A percentile compares a stretch with the other conserved stretches of the same genome.
Evolutionary conservation across 2,113 vertebrate species (phyloP).

Genomic region (Neolamprologus longior): DNA sequence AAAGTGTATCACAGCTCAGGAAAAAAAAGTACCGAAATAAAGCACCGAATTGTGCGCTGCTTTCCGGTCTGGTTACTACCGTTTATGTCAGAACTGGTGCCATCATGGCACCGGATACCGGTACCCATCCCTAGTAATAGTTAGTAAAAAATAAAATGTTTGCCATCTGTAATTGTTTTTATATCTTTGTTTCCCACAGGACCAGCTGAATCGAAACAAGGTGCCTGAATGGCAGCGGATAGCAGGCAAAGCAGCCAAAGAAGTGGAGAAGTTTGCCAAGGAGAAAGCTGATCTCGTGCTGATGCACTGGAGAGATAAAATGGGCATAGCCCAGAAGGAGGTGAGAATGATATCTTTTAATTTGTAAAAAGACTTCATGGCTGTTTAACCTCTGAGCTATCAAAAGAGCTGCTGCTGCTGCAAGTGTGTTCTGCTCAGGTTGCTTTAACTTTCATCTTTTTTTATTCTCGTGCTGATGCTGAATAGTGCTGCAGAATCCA

Average conservation of each 20-base stretch:
- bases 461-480: constrained; percentile 2
- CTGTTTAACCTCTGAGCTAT: background rate
- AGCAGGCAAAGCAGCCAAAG: constrained; percentile 97
- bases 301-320: constrained; percentile 98
- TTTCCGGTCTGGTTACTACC: no score
- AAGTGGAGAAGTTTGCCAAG: constrained; percentile 99
- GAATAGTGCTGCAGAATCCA: background rate
- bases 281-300: constrained; percentile 94
- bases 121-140: background rate
- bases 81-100: no score
- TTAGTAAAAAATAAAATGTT: background rate
- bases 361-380: background rate
- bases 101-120: no score
- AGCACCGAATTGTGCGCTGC: no score
- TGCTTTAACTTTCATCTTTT: background rate
- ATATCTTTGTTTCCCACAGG: constrained; percentile 62
- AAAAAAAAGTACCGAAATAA: no score
- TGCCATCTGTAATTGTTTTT: background rate
- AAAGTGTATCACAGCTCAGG: no score
- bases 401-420: background rate
- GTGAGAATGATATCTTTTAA: constrained; percentile 62
- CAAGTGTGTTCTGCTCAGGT: background rate
- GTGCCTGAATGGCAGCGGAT: constrained; percentile 96
- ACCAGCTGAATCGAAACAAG: constrained; percentile 92
- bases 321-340: constrained; percentile 99